Conservation (phyloP, 2,888 invertebrate species). For the Beris morrisii region DNA sequence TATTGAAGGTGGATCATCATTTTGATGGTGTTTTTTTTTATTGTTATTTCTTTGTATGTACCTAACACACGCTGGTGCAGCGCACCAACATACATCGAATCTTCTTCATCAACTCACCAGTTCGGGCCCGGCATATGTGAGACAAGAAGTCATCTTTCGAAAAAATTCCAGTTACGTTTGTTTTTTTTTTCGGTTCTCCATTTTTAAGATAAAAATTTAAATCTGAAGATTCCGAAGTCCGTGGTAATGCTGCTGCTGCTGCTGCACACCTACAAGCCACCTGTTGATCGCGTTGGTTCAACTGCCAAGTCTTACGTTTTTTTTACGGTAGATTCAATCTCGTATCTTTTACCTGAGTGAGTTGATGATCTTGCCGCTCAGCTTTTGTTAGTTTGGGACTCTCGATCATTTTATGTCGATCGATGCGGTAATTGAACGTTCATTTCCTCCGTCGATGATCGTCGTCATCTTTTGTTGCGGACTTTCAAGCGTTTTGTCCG, state of each 20-base stretch:
- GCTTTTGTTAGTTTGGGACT: slow-evolving; percentile 2
- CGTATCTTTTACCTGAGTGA: no score
- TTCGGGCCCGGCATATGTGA: slow-evolving; percentile 16
- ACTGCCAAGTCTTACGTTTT: not conserved
- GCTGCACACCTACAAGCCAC: slow-evolving; percentile 28
- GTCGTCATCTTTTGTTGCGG: slow-evolving; percentile 10
- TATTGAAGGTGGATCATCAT: slow-evolving; percentile 33
- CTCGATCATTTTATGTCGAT: slow-evolving; percentile 29
- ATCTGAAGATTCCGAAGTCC: slow-evolving; percentile 10
- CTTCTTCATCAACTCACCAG: slow-evolving; percentile 12
- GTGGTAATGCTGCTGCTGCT: not conserved
- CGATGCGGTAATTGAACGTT: slow-evolving; percentile 30
- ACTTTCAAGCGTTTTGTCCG: no score
- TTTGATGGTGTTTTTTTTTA: slow-evolving; percentile 18
- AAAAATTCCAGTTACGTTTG: slow-evolving; percentile 18
- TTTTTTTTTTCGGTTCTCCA: slow-evolving; percentile 10
- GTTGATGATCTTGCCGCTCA: no score
- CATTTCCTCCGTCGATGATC: slow-evolving; percentile 23
- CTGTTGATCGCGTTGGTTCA: slow-evolving; percentile 18
- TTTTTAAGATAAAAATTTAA: not conserved
- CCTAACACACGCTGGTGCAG: slow-evolving; percentile 20
- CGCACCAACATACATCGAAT: slow-evolving; percentile 14
- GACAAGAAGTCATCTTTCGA: slow-evolving; percentile 26
- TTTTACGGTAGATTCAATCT: no score
- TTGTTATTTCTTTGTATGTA: not conserved